Evolutionary conservation across 1,140 invertebrate genomes (phyloP), one percentile per base, ranked within the genome.

Genomic region (Drosophila kepulauana): DNA sequence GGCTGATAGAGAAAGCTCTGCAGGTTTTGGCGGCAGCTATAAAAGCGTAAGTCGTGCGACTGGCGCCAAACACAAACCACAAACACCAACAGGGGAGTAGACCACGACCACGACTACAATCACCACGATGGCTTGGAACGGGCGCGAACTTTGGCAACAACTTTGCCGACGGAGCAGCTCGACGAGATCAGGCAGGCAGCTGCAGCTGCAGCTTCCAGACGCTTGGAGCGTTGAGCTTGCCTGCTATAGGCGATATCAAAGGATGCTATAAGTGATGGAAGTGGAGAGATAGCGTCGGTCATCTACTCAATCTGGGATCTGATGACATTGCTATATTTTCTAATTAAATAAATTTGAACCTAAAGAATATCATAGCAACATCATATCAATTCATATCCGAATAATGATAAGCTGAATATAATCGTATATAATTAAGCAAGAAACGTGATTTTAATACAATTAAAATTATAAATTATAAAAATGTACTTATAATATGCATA

Each of bases 361-460:
- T 81, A 85, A 90, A 81, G 86, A 89, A 89, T 89, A 89, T 89
- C 85, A 89, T 89, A 85, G 85, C 86, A 89, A 89, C 86, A 90
- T 90, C 85, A 89, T 89, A 89, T 89, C 85, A 89, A 90, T 57
- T 78, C 85, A 89, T 89, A 89, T 89, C 85, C 85, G 78, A 78
- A 81, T 49, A 81, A 73, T 71, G 48, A 63, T 72, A 75, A 89
- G 63, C 28, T 30, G 70, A 84, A 64, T 73, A 25, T 25, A 25
- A 25, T 25, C 20, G 61, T 63, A 49, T 75, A 51, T 11, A 13
- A 78, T 46, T 75, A 76, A 67, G 64, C 75, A 71, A 68, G 8
- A 38, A 75, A 66, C 66, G 84, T 88, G 84, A 88, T 89, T 78
- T 80, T 67, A 82, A 63, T 70, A 45, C 25, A 70, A 70, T 63